Percentiles rank a stretch among this genome's conserved stretches.
Conservation (phyloP, 2,797 vertebrate genomes). For the Lateolabrax maculatus region DNA sequence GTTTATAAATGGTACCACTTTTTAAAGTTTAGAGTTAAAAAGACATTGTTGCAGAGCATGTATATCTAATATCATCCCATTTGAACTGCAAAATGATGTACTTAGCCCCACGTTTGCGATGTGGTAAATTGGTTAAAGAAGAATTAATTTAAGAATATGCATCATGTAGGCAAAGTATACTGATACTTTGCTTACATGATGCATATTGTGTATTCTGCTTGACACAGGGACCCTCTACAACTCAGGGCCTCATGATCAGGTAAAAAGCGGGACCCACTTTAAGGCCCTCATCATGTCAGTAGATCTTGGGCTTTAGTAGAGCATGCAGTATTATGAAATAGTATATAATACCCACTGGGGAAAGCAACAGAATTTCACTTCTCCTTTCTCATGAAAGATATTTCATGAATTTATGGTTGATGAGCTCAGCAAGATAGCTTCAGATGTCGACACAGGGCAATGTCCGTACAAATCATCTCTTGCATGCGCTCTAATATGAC, state of each 20-base stretch:
- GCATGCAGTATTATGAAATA: too few species aligned
- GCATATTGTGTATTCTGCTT: too few species aligned
- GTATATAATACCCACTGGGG: too few species aligned
- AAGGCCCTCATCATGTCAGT: background rate
- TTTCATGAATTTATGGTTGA: background rate
- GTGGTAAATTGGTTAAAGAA: too few species aligned
- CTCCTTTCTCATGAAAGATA: background rate
- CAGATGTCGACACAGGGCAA: background rate
- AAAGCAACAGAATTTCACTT: slow-evolving; percentile 60
- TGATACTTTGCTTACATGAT: too few species aligned
- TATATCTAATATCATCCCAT: background rate
- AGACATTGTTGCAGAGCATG: background rate
- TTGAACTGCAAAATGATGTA: too few species aligned
- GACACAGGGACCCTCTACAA: background rate
- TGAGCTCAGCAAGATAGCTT: slow-evolving; percentile 16
- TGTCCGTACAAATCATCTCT: background rate
- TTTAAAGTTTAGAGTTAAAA: too few species aligned
- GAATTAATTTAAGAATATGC: background rate
- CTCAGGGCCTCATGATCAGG: background rate
- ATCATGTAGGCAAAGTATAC: background rate
- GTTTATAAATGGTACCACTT: too few species aligned
- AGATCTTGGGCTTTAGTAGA: background rate
- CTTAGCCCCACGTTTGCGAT: too few species aligned
- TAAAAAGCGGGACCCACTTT: background rate
- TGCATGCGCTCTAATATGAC: background rate